Base-by-base conservation (phyloP, 2,888 invertebrate species). In the Synanthedon vespiformis region DNA sequence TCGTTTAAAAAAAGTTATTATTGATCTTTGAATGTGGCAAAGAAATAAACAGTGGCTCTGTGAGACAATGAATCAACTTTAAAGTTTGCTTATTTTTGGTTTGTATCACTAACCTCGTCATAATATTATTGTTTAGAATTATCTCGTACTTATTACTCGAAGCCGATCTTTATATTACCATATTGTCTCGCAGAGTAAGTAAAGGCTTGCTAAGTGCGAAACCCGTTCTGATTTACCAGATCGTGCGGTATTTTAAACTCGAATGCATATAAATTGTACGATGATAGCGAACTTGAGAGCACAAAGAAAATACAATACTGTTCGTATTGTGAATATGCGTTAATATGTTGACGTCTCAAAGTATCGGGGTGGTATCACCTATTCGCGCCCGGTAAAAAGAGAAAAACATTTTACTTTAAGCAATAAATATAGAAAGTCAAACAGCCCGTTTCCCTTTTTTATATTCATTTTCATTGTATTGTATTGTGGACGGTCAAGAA, bases 181-280 rank as follows among this genome's bases (percentile, higher is more conserved):
- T 14, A 14, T 12, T 44, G n/a, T 44, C 44, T 4, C 8, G 44
- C 44, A 72, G 73, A 70, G 73, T 69, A 70, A 22, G 22, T 22
- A 22, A 22, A 22, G 22, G 22, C 22, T 22, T 22, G 5, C 22
- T 22, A 22, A 73, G 72, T 71, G 69, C 63, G 58, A 78, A 85
- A 85, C 85, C 81, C 68, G 85, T 85, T 80, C 77, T 77, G 77
- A 80, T 82, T 84, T 82, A 81, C 79, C 77, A 80, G 78, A 79
- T 82, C 80, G 81, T 80, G 81, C 68, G 70, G 78, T 77, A 80
- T 83, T 82, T 83, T 80, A 80, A 78, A 78, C 72, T 72, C 63
- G 72, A 81, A 80, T 81, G 77, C 76, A 80, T 80, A 82, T 83
- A 79, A 73, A 76, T 74, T 76, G 70, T 67, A 61, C 72, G 73